Evolutionary conservation across 2,797 vertebrate genomes (phyloP).

Genomic region (Emydoidea blandingii): DNA sequence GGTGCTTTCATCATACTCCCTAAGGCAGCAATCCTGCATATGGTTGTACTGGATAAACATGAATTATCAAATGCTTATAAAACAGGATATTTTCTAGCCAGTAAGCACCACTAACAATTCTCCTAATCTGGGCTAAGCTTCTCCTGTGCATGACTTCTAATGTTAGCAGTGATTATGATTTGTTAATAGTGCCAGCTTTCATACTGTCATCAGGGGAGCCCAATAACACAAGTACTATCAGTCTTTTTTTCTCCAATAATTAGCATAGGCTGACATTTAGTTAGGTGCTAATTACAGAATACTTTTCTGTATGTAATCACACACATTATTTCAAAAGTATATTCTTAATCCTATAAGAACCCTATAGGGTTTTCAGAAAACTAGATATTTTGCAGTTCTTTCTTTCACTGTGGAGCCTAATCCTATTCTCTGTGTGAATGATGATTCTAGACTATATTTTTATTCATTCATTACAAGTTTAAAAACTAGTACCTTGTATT

Average conservation of each 20-base stretch:
- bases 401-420: not conserved
- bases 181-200: constrained; percentile 41
- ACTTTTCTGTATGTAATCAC: constrained; percentile 7
- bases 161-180: not conserved
- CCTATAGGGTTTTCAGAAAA: constrained; percentile 32
- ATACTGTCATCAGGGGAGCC: constrained; percentile 50
- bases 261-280: constrained; percentile 48
- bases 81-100: not conserved
- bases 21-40: not conserved
- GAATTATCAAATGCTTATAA: constrained; percentile 2
- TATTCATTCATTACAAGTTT: constrained; percentile 27
- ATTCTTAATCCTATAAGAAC: constrained; percentile 41
- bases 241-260: constrained; percentile 49
- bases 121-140: not conserved
- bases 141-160: not conserved
- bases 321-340: constrained; percentile 52
- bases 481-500: not conserved
- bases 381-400: constrained; percentile 53
- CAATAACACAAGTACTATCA: constrained; percentile 13
- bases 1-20: not conserved
- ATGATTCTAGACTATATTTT: constrained; percentile 32
- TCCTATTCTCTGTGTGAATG: not conserved
- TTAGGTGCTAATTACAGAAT: constrained; percentile 2
- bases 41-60: not conserved
- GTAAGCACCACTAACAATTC: not conserved